These are phyloP conservation scores for Lutjanus campechanus DNA, from an alignment of 2,797 vertebrate species.

Conservation along the genomic window DNA sequence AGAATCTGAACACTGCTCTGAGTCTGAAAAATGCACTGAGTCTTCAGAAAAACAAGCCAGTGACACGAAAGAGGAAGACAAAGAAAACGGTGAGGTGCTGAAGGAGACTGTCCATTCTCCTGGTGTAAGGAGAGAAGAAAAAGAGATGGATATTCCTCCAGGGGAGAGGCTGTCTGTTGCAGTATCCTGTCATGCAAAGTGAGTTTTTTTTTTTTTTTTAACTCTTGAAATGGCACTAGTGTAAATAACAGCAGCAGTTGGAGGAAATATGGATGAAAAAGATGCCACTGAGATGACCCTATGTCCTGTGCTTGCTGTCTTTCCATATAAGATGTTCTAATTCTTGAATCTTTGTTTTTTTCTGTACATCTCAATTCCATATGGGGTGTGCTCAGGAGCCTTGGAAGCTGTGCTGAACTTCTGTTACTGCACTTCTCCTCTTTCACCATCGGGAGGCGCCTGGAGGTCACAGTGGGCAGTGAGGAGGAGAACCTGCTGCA, in stretches of 20 bases:
- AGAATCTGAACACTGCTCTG: slow-evolving; percentile 3
- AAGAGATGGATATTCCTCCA: slow-evolving; percentile 72
- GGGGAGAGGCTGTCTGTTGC: slow-evolving; percentile 75
- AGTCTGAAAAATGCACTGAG: neutral
- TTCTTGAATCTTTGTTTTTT: neutral
- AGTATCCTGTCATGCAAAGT: slow-evolving; percentile 82
- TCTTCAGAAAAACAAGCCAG: slow-evolving; percentile 35
- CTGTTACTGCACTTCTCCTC: slow-evolving; percentile 92
- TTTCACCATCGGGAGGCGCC: slow-evolving; percentile 90
- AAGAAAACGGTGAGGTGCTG: slow-evolving; percentile 11
- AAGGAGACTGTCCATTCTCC: neutral
- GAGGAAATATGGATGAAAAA: slow-evolving; percentile 5
- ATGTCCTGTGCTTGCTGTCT: neutral
- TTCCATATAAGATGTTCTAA: neutral
- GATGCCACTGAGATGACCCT: neutral
- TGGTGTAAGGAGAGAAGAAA: slow-evolving; percentile 49
- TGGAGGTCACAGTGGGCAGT: slow-evolving; percentile 88
- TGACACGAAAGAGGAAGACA: slow-evolving; percentile 7
- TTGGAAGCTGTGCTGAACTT: slow-evolving; percentile 90
- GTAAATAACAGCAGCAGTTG: slow-evolving; percentile 9
- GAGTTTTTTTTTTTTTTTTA: slow-evolving; percentile 40
- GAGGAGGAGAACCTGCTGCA: slow-evolving; percentile 87
- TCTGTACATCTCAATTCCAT: slow-evolving; percentile 3
- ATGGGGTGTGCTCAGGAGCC: slow-evolving; percentile 79
- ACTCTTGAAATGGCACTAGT: neutral